phyloP scores from a whole-genome alignment of 2,797 vertebrate species.

The Scomberomorus guttatus region DNA sequence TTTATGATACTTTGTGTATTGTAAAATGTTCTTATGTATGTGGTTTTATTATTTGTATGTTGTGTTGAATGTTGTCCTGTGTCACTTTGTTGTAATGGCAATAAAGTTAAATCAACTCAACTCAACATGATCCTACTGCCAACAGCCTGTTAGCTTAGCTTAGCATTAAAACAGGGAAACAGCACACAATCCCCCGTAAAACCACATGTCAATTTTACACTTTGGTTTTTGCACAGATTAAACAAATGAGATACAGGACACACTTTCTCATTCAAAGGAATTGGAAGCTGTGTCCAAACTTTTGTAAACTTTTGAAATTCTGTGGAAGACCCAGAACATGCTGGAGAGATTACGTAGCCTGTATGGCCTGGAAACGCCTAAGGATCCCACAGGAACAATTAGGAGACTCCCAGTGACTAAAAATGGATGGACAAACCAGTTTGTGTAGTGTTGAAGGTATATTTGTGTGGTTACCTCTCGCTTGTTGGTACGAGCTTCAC shows the following conservation, averaged over 20 bases:
- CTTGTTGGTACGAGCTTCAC: slow-evolving; percentile 47
- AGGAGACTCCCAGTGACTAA: not conserved
- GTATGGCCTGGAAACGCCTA: no score
- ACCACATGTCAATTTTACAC: no score
- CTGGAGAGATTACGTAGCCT: not conserved
- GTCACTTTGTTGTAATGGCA: no score
- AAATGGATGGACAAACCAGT: not conserved
- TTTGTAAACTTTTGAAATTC: no score
- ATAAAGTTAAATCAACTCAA: not conserved
- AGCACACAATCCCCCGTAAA: no score
- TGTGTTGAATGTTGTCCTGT: not conserved
- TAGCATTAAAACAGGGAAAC: no score
- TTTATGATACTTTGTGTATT: not conserved
- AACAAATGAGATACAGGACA: no score
- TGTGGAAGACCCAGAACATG: not conserved
- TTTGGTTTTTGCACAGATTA: no score
- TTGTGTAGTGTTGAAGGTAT: not conserved
- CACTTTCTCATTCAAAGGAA: no score
- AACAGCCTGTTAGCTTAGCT: no score
- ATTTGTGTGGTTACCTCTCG: slow-evolving; percentile 61
- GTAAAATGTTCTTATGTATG: not conserved
- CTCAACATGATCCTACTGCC: no score
- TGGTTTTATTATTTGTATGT: not conserved
- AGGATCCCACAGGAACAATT: not conserved
- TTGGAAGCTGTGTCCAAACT: no score